These are phyloP conservation scores for Gymnothorax reevesii DNA, from an alignment of 2,797 vertebrate species.

Conservation along the genomic window DNA sequence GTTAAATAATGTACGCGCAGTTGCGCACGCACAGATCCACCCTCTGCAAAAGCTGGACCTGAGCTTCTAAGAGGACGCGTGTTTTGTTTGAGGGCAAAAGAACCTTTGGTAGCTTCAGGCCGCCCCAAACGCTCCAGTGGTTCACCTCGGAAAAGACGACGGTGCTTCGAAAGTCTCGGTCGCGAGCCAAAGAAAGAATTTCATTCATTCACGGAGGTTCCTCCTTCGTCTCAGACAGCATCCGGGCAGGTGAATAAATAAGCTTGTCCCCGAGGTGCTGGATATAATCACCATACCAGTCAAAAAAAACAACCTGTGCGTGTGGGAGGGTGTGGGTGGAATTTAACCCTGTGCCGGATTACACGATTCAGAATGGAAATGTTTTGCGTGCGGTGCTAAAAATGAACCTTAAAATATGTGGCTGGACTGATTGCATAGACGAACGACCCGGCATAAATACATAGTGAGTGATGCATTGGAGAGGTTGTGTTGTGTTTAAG, in stretches of 20 bases:
- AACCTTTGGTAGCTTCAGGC: background rate
- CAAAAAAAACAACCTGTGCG: constrained; percentile 23
- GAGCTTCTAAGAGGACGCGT: background rate
- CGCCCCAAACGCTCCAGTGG: background rate
- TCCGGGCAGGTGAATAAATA: constrained; percentile 40
- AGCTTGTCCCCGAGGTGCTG: constrained; percentile 19
- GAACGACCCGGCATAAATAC: background rate
- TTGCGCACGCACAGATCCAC: background rate
- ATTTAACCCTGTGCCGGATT: constrained; percentile 20
- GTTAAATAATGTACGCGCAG: too few species aligned
- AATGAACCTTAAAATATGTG: constrained; percentile 24
- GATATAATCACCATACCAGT: constrained; percentile 1
- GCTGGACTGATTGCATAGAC: background rate
- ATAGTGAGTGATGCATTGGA: constrained; percentile 26
- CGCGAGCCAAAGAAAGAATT: constrained; percentile 24
- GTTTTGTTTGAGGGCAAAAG: background rate
- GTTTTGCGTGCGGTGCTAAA: constrained; percentile 12
- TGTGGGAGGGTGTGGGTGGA: background rate
- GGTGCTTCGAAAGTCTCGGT: background rate
- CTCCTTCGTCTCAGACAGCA: constrained; percentile 17
- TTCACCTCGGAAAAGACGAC: constrained; percentile 10
- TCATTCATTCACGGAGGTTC: constrained; percentile 29
- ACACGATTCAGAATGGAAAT: constrained; percentile 23
- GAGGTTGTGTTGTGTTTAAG: constrained; percentile 8
- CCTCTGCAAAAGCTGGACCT: background rate